A percentile compares a stretch with the other conserved stretches of the same genome.
Conservation (phyloP, 2,797 vertebrate genomes). For the Calcarius lapponicus region DNA sequence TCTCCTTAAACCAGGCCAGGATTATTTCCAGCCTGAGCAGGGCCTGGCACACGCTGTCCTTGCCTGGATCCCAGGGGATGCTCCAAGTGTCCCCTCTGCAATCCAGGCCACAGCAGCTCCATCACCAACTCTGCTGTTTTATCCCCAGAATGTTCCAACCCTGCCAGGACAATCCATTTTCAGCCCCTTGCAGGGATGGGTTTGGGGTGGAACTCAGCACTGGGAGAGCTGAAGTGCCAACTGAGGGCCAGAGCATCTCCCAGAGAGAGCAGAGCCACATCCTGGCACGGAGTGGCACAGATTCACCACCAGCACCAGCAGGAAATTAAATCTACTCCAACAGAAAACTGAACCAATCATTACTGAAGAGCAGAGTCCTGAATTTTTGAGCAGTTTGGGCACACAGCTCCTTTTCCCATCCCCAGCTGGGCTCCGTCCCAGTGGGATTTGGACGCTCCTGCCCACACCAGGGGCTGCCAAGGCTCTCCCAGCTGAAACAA, state of each 20-base stretch:
- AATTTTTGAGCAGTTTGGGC: background rate
- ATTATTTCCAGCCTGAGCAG: background rate
- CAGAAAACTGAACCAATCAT: accelerated
- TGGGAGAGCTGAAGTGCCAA: background rate
- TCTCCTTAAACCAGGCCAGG: background rate
- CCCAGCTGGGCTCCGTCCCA: background rate
- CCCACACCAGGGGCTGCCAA: background rate
- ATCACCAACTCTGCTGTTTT: accelerated
- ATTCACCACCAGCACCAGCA: background rate
- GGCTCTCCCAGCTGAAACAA: background rate
- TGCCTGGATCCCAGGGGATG: background rate
- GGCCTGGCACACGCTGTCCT: background rate
- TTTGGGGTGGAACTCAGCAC: background rate
- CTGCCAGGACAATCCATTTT: background rate
- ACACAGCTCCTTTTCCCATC: background rate
- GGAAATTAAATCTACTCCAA: background rate
- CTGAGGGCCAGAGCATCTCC: background rate
- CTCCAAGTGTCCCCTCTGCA: background rate
- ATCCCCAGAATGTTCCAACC: background rate
- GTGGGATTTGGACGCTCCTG: background rate
- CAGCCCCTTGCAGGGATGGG: background rate
- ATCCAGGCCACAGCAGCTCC: background rate
- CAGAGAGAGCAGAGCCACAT: background rate
- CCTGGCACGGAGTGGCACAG: background rate
- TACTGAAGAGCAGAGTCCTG: background rate